A percentile compares a stretch with the other conserved stretches of the same genome.
Evolutionary conservation across 2,888 invertebrate species (phyloP).

Genomic region (Tachina grossa): DNA sequence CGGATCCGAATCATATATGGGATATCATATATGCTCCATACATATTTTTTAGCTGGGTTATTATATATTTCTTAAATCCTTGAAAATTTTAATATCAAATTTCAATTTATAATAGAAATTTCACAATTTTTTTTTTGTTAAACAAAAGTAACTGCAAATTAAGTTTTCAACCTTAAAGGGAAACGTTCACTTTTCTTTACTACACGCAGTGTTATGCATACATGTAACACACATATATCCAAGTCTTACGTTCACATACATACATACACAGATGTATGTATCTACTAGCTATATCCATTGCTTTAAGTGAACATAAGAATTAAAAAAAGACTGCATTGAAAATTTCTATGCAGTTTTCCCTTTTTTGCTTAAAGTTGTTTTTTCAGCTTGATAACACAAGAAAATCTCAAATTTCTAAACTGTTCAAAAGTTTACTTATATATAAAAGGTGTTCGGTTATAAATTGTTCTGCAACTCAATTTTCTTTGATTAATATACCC

Average conservation of each 20-base stretch:
- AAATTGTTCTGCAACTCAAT: slow-evolving; percentile 42
- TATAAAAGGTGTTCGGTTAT: slow-evolving; percentile 50
- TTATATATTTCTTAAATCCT: slow-evolving; percentile 2
- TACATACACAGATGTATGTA: not conserved
- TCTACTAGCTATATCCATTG: not conserved
- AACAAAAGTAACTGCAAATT: slow-evolving; percentile 31
- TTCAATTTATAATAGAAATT: slow-evolving; percentile 62
- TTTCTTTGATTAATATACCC: slow-evolving; percentile 20
- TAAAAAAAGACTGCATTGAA: not conserved
- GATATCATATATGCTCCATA: too few species aligned
- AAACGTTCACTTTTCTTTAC: slow-evolving; percentile 3
- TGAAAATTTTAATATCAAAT: slow-evolving; percentile 35
- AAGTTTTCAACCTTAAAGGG: not conserved
- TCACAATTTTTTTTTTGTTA: slow-evolving; percentile 49
- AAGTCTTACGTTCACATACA: not conserved
- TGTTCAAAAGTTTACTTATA: slow-evolving; percentile 38
- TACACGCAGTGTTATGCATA: not conserved
- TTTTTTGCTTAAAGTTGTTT: not conserved
- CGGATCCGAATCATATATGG: too few species aligned
- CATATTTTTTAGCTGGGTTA: too few species aligned
- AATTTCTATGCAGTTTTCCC: slow-evolving; percentile 12
- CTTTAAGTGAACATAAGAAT: slow-evolving; percentile 13
- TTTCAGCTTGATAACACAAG: not conserved
- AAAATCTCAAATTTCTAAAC: slow-evolving; percentile 16
- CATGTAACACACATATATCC: too few species aligned